phyloP scores from a whole-genome alignment of 2,797 vertebrate genomes.

The Agapornis canus region DNA sequence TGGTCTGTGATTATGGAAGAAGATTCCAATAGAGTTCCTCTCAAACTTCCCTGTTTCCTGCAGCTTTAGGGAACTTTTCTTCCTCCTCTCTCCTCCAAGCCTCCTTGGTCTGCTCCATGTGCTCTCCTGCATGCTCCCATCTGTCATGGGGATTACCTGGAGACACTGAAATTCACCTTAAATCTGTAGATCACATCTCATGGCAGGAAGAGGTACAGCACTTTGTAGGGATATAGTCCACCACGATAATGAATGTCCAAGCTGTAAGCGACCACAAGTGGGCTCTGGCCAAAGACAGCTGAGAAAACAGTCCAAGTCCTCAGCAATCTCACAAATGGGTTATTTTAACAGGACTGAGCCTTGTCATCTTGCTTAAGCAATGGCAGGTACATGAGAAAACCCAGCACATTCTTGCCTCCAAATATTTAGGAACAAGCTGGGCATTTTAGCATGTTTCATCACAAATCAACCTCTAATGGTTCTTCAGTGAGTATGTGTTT shows the following conservation, averaged over 20 bases:
- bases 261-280: fast-evolving
- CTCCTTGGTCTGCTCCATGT: fast-evolving
- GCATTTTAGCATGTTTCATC: fast-evolving
- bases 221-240: background rate
- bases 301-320: background rate
- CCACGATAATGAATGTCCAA: background rate
- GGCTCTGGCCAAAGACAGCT: background rate
- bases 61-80: background rate
- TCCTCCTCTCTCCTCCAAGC: background rate
- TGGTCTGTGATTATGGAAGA: background rate
- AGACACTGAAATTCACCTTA: background rate
- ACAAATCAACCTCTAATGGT: background rate
- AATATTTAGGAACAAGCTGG: background rate
- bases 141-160: background rate
- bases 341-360: background rate
- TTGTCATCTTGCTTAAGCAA: background rate
- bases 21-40: background rate
- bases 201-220: background rate
- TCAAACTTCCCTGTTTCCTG: background rate
- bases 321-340: background rate
- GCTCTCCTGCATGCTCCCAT: background rate
- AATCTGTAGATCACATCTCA: background rate
- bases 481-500: background rate
- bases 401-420: background rate
- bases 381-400: background rate